Percentiles rank a stretch among this genome's conserved stretches.
Conservation (phyloP, 2,797 vertebrate species). For the Lycodopsis pacificus region DNA sequence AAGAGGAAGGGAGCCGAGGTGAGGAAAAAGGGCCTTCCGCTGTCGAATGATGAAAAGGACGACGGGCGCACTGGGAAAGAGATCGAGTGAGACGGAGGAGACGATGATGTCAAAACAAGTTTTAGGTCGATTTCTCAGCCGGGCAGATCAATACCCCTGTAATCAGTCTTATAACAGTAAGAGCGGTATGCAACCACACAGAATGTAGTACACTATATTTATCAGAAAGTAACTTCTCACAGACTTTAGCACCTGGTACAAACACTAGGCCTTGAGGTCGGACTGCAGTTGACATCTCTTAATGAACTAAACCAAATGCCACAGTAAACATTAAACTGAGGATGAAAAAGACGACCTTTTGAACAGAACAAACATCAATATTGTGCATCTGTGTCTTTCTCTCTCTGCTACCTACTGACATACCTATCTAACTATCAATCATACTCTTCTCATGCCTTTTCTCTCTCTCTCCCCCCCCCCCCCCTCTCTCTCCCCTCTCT, state of each 20-base stretch:
- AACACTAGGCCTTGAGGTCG: conserved; percentile 23
- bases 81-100: conserved; percentile 47
- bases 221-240: conserved; percentile 33
- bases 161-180: conserved; percentile 64
- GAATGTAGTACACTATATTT: conserved; percentile 22
- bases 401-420: conserved; percentile 7
- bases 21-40: conserved; percentile 36
- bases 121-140: conserved; percentile 63
- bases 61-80: conserved; percentile 45
- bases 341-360: conserved; percentile 50
- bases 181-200: conserved; percentile 49
- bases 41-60: conserved; percentile 50
- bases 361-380: conserved; percentile 37
- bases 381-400: conserved; percentile 3
- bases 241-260: conserved; percentile 30
- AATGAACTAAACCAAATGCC: conserved; percentile 44
- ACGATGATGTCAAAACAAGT: conserved; percentile 71
- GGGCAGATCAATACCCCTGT: conserved; percentile 65
- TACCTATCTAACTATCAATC: conserved; percentile 24
- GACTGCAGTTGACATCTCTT: conserved; percentile 23
- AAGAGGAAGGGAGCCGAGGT: conserved; percentile 37
- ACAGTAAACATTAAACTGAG: conserved; percentile 26
- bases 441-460: conserved; percentile 16
- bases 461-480: background rate
- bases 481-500: background rate